A percentile compares a stretch with the other conserved stretches of the same genome.
Evolutionary conservation across 2,888 invertebrate genomes (phyloP).

Genomic region (Diarsia dahlii): DNA sequence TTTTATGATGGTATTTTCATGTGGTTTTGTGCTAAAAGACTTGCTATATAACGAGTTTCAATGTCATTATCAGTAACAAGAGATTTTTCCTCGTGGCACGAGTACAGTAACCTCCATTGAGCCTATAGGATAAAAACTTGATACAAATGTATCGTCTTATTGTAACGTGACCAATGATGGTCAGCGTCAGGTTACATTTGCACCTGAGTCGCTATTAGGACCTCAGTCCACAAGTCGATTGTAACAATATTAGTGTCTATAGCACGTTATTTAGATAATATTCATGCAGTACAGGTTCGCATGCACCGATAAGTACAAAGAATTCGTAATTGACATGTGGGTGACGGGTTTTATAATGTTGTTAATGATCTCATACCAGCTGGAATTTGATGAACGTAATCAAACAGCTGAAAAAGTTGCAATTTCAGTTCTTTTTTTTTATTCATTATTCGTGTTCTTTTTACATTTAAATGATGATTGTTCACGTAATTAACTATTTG

Average conservation of each 20-base stretch:
- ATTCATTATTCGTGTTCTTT: background rate
- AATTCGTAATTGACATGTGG: slow-evolving; percentile 49
- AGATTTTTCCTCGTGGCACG: slow-evolving; percentile 39
- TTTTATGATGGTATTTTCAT: background rate
- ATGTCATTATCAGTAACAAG: slow-evolving; percentile 35
- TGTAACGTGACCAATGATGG: slow-evolving; percentile 75
- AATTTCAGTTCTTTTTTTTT: slow-evolving; percentile 15
- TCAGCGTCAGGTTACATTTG: slow-evolving; percentile 72
- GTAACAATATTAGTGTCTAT: slow-evolving; percentile 42
- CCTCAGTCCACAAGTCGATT: slow-evolving; percentile 29
- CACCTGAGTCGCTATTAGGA: slow-evolving; percentile 65
- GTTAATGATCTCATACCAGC: slow-evolving; percentile 39
- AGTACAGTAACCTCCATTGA: slow-evolving; percentile 55
- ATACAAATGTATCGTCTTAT: slow-evolving; percentile 68
- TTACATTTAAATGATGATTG: slow-evolving; percentile 8
- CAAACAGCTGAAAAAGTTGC: slow-evolving; percentile 9
- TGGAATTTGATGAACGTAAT: slow-evolving; percentile 40
- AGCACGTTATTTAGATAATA: slow-evolving; percentile 57
- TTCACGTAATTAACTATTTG: background rate
- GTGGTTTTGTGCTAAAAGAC: background rate
- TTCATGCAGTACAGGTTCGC: slow-evolving; percentile 40
- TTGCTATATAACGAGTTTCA: slow-evolving; percentile 11
- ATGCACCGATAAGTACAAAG: slow-evolving; percentile 64
- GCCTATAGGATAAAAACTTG: slow-evolving; percentile 59
- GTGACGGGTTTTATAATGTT: slow-evolving; percentile 37